Evolutionary conservation across 2,113 vertebrate genomes (phyloP).

Genomic region (Oreochromis niloticus): DNA sequence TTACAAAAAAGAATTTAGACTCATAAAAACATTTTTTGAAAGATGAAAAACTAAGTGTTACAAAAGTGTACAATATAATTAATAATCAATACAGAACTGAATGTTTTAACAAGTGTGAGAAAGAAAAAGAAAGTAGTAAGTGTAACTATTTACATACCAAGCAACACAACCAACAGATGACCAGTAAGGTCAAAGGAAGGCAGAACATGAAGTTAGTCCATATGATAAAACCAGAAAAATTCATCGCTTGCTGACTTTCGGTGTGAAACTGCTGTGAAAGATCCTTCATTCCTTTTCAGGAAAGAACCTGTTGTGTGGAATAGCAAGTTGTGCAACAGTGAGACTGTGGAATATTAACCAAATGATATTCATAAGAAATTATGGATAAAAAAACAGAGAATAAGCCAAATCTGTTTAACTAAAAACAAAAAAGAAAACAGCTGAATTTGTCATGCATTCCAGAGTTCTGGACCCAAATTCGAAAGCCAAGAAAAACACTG

Average conservation of each 20-base stretch:
- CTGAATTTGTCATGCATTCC: background rate
- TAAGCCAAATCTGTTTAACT: background rate
- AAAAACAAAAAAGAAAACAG: background rate
- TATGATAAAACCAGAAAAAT: fast-evolving
- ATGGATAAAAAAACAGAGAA: background rate
- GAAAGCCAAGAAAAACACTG: background rate
- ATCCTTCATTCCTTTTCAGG: background rate
- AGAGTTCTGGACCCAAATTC: background rate
- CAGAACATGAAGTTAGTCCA: background rate
- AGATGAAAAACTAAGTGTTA: background rate
- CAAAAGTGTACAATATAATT: background rate
- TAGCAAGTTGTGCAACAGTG: background rate
- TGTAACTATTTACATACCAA: background rate
- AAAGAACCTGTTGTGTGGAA: background rate
- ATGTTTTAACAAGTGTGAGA: background rate
- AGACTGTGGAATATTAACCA: background rate
- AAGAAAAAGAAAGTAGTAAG: background rate
- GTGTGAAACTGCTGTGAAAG: background rate
- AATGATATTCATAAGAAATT: background rate
- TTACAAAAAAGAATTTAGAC: background rate
- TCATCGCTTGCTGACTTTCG: background rate
- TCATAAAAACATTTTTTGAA: background rate
- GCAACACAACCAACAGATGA: background rate
- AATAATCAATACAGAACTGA: background rate
- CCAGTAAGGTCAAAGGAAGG: background rate